A percentile compares a stretch with the other conserved stretches of the same genome.
These are phyloP conservation scores for Pundamilia nyererei DNA, from an alignment of 2,113 vertebrate genomes.

Conservation along the genomic window DNA sequence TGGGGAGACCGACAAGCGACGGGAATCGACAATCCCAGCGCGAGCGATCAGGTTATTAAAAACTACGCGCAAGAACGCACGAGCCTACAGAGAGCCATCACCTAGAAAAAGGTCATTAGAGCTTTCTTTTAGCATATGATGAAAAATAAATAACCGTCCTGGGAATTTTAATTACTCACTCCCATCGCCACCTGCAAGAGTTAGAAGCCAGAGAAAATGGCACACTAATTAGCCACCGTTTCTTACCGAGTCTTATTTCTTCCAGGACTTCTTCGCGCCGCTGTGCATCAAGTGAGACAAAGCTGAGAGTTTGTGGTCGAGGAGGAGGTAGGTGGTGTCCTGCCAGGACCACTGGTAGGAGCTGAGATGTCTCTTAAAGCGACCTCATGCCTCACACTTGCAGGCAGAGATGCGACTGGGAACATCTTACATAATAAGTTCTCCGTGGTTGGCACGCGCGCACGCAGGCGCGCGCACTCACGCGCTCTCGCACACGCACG, in stretches of 20 bases:
- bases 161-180: background rate
- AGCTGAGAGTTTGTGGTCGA: constrained; percentile 5
- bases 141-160: background rate
- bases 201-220: background rate
- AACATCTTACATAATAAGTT: constrained; percentile 59
- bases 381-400: constrained; percentile 34
- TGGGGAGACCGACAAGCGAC: background rate
- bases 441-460: background rate
- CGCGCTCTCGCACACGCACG: background rate
- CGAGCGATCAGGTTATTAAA: background rate
- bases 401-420: constrained; percentile 40
- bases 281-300: constrained; percentile 28
- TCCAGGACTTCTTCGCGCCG: background rate
- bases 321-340: constrained; percentile 35
- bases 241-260: constrained; percentile 25
- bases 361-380: constrained; percentile 40
- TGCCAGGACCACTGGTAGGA: background rate
- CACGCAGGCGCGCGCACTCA: background rate
- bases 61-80: background rate
- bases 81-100: background rate
- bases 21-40: background rate
- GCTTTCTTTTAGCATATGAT: background rate
- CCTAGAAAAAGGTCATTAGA: background rate
- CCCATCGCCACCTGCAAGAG: background rate
- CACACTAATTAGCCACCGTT: background rate